Evolutionary conservation across 2,797 vertebrate genomes (phyloP).

Genomic region (Paedocypris micromegethes): DNA sequence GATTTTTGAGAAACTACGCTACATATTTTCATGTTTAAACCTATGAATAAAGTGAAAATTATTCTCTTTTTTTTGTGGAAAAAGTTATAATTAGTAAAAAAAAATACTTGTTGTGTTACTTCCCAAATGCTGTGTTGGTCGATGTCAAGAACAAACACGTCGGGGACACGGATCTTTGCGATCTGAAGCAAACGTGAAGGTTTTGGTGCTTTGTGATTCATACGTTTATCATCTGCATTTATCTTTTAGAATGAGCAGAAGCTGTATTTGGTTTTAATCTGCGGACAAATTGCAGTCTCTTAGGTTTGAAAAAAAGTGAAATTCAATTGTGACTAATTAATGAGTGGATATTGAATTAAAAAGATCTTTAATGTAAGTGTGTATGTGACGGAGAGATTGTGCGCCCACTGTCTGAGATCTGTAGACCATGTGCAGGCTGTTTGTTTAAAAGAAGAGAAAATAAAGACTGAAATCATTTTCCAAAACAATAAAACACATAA

Average conservation of each 20-base stretch:
- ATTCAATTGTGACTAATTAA: not conserved
- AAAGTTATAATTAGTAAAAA: constrained; percentile 33
- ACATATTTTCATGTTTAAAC: constrained; percentile 72
- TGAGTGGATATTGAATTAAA: not conserved
- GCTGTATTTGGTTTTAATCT: too few species aligned
- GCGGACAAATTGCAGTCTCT: too few species aligned
- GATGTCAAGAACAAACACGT: constrained; percentile 57
- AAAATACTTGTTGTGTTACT: constrained; percentile 63
- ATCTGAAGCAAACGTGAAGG: constrained; percentile 36
- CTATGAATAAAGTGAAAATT: constrained; percentile 56
- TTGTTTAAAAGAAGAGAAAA: constrained; percentile 67
- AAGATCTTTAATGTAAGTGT: constrained; percentile 28
- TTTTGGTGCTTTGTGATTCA: constrained; percentile 58
- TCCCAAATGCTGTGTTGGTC: constrained; percentile 63
- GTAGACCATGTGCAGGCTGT: constrained; percentile 64
- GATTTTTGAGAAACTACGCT: constrained; percentile 66
- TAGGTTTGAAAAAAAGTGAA: not conserved
- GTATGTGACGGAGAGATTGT: constrained; percentile 33
- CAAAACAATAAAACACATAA: constrained; percentile 75
- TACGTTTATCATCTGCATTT: constrained; percentile 40
- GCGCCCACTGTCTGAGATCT: constrained; percentile 52
- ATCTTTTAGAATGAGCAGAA: not conserved
- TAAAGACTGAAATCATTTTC: constrained; percentile 64
- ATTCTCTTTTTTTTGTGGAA: constrained; percentile 70
- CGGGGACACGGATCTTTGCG: constrained; percentile 48